Conservation (phyloP, 2,113 vertebrate genomes). For the Struthio camelus region DNA sequence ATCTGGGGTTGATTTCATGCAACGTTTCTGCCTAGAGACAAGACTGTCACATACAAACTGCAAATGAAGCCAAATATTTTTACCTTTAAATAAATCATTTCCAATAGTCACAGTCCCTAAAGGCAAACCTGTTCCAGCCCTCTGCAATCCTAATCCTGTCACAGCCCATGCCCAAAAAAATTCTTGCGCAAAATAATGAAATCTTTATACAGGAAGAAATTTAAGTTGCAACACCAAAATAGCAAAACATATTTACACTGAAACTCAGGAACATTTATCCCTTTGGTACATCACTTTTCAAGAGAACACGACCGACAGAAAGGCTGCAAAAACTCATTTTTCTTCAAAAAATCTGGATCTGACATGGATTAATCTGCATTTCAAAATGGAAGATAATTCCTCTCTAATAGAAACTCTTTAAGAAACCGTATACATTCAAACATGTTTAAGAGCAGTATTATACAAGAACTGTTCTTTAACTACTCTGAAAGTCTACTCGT, state of each 20-base stretch:
- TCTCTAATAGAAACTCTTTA: neutral
- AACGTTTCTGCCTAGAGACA: neutral
- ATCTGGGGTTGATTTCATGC: neutral
- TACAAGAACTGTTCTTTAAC: neutral
- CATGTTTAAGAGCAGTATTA: neutral
- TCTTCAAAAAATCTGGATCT: neutral
- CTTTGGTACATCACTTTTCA: neutral
- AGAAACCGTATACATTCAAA: neutral
- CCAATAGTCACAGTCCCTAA: neutral
- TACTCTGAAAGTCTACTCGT: neutral
- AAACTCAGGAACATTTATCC: neutral
- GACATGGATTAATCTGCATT: neutral
- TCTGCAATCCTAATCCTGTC: conserved; percentile 6
- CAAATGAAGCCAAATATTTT: neutral
- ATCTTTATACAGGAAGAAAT: neutral
- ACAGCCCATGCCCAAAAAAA: neutral
- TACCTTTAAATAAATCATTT: neutral
- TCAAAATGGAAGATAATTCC: neutral
- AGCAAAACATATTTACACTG: neutral
- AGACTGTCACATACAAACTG: neutral
- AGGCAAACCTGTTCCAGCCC: neutral
- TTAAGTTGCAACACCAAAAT: neutral
- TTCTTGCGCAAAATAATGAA: neutral
- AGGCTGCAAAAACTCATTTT: neutral
- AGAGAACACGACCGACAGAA: neutral